These are phyloP conservation scores for Tapera naevia DNA, from an alignment of 2,797 vertebrate species.

Conservation along the genomic window DNA sequence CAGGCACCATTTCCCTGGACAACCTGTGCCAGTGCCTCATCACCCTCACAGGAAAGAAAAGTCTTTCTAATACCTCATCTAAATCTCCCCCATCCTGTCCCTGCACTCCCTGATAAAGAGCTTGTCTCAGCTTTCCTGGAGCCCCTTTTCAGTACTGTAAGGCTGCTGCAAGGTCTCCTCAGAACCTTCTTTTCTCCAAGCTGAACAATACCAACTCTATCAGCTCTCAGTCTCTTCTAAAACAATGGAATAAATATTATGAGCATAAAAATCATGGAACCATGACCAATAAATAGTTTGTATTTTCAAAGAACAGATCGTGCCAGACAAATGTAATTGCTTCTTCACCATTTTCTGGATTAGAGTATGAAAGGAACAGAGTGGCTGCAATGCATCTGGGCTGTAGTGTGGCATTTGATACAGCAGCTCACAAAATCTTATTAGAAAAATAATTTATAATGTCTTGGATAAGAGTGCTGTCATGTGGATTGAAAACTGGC, in stretches of 20 bases:
- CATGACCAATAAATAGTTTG: not conserved
- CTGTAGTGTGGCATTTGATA: not conserved
- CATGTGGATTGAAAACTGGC: not conserved
- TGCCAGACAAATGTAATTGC: not conserved
- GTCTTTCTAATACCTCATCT: too few species aligned
- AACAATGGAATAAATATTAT: slow-evolving; percentile 3
- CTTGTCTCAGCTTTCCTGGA: too few species aligned
- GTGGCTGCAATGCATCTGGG: not conserved
- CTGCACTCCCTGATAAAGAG: too few species aligned
- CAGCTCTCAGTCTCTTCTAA: not conserved
- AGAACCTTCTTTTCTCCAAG: too few species aligned
- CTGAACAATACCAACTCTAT: too few species aligned
- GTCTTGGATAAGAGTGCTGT: not conserved
- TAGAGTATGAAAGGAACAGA: not conserved
- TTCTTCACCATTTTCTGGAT: not conserved
- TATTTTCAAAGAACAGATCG: slow-evolving; percentile 20
- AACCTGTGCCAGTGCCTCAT: too few species aligned
- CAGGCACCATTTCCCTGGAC: too few species aligned
- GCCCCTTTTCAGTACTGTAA: too few species aligned
- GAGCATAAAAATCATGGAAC: not conserved
- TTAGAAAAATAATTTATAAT: slow-evolving; percentile 40
- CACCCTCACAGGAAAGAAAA: too few species aligned
- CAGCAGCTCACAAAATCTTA: slow-evolving; percentile 19
- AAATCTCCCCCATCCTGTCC: too few species aligned
- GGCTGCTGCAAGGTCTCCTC: too few species aligned